Percentiles rank a stretch among this genome's conserved stretches.
These are phyloP conservation scores for Elmis aenea DNA, from an alignment of 2,888 invertebrate genomes.

Conservation along the genomic window DNA sequence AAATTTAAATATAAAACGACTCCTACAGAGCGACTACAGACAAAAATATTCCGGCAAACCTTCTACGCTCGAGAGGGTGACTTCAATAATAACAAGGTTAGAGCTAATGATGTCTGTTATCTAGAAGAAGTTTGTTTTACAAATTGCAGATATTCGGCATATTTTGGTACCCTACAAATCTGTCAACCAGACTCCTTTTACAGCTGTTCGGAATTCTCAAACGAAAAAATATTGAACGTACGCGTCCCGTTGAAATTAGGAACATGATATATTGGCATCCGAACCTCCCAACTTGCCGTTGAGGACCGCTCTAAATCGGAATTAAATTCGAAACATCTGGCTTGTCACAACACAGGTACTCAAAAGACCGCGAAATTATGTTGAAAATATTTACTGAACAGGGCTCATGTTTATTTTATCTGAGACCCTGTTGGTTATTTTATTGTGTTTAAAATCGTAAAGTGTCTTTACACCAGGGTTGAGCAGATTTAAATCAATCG, in stretches of 20 bases:
- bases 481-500: no score
- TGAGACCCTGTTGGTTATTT: no score
- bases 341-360: constrained; percentile 14
- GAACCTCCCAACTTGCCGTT: constrained; percentile 15
- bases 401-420: no score
- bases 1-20: constrained; percentile 13
- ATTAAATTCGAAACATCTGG: constrained; percentile 12
- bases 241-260: constrained; percentile 22
- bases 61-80: no score
- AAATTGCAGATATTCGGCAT: constrained; percentile 16
- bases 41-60: no score
- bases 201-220: constrained; percentile 18
- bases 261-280: constrained; percentile 22
- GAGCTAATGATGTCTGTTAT: no score
- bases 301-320: constrained; percentile 8
- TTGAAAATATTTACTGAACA: no score
- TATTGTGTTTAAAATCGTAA: no score
- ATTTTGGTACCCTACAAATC: constrained; percentile 11
- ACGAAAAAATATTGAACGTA: constrained; percentile 17
- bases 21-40: no score
- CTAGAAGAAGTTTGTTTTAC: constrained; percentile 17
- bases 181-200: constrained; percentile 11
- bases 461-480: no score
- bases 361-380: no score
- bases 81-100: no score